Conservation (phyloP, 2,888 invertebrate species). For the Leptarthrus brevirostris region DNA sequence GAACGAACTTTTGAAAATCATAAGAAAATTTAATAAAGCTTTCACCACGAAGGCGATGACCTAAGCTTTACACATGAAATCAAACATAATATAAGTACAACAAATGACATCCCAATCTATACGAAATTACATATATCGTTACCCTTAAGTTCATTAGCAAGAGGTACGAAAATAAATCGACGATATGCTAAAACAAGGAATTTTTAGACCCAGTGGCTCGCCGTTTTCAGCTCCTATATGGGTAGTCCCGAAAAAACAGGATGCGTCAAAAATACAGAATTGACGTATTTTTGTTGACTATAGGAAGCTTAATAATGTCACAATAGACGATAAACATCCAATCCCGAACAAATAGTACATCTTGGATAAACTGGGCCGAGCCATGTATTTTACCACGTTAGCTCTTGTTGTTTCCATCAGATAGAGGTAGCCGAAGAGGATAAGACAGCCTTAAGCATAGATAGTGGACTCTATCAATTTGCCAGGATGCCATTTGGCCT, state of each 20-base stretch:
- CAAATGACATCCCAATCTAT: too few species aligned
- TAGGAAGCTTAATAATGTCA: slow-evolving; percentile 43
- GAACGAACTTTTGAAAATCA: neutral
- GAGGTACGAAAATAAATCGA: slow-evolving; percentile 45
- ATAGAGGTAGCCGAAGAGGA: slow-evolving; percentile 57
- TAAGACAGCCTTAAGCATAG: slow-evolving; percentile 58
- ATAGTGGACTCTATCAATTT: too few species aligned
- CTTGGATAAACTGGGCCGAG: slow-evolving; percentile 58
- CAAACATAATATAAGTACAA: too few species aligned
- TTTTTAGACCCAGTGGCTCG: too few species aligned
- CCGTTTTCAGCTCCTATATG: slow-evolving; percentile 50
- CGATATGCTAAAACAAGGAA: too few species aligned
- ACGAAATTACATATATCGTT: slow-evolving; percentile 51
- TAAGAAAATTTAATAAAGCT: neutral
- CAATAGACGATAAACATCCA: slow-evolving; percentile 50
- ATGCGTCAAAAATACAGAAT: slow-evolving; percentile 43
- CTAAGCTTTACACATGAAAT: too few species aligned
- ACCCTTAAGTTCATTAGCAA: slow-evolving; percentile 46
- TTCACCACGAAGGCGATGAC: too few species aligned
- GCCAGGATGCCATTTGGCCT: too few species aligned
- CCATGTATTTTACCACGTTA: slow-evolving; percentile 58
- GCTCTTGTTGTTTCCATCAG: slow-evolving; percentile 60
- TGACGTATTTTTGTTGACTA: slow-evolving; percentile 49
- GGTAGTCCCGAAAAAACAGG: too few species aligned
- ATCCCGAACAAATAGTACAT: slow-evolving; percentile 58